phyloP scores from a whole-genome alignment of 2,888 invertebrate genomes.

The Abrostola triplasia region DNA sequence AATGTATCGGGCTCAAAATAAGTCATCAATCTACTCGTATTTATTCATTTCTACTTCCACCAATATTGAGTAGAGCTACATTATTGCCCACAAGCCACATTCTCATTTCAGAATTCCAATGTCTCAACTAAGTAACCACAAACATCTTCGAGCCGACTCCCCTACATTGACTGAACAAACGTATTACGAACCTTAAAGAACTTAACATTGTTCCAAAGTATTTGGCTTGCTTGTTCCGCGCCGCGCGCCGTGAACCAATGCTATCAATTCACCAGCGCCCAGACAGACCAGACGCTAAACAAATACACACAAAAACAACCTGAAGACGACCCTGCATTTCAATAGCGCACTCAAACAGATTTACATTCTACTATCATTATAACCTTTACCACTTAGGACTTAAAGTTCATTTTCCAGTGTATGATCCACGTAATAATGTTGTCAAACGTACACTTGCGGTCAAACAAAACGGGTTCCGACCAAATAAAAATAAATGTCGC shows the following conservation, averaged over 20 bases:
- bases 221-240: slow-evolving; percentile 35
- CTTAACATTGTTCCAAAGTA: slow-evolving; percentile 45
- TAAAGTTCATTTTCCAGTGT: slow-evolving; percentile 42
- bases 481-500: slow-evolving; percentile 76
- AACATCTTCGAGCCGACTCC: slow-evolving; percentile 20
- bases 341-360: slow-evolving; percentile 50
- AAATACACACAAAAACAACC: slow-evolving; percentile 66
- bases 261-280: slow-evolving; percentile 72
- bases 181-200: slow-evolving; percentile 33
- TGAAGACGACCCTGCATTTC: slow-evolving; percentile 59
- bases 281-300: slow-evolving; percentile 60
- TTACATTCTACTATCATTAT: slow-evolving; percentile 26
- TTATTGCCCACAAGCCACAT: not conserved
- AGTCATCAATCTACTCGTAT: no score
- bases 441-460: slow-evolving; percentile 64
- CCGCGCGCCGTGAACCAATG: slow-evolving; percentile 44
- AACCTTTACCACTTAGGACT: slow-evolving; percentile 27
- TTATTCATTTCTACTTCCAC: not conserved
- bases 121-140: slow-evolving; percentile 9
- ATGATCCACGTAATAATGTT: slow-evolving; percentile 45
- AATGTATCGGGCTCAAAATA: no score
- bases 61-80: not conserved
- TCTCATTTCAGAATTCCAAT: not conserved
- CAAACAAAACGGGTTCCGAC: slow-evolving; percentile 56
- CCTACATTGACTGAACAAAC: slow-evolving; percentile 24